Evolutionary conservation across 2,113 vertebrate species (phyloP).

Genomic region (Oceanites oceanicus): DNA sequence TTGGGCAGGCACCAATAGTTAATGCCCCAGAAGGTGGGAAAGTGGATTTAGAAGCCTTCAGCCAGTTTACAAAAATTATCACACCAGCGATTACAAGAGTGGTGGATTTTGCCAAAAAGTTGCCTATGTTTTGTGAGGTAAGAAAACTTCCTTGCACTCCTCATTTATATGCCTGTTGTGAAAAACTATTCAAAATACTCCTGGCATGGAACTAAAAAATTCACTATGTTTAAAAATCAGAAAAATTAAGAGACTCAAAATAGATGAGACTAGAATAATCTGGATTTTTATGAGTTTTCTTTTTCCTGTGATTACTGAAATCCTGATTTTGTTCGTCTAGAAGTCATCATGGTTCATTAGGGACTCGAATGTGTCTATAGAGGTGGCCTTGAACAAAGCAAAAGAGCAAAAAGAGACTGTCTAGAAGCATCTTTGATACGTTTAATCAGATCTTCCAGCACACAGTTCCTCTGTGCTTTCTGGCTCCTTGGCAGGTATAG

Average conservation of each 20-base stretch:
- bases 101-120: constrained; percentile 99
- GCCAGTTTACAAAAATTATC: constrained; percentile 99
- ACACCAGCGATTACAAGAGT: constrained; percentile 99
- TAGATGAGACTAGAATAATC: neutral
- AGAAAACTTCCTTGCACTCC: constrained; percentile 38
- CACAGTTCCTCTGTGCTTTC: neutral
- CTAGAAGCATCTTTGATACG: neutral
- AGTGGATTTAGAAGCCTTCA: constrained; percentile 99
- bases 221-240: neutral
- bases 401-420: neutral
- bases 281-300: neutral
- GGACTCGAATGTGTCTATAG: neutral
- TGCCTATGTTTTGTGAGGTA: constrained; percentile 99
- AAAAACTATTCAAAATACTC: neutral
- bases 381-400: neutral
- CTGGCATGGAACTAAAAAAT: neutral
- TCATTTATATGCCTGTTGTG: neutral
- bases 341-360: neutral
- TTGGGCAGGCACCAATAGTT: constrained; percentile 92
- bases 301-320: neutral
- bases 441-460: neutral
- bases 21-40: constrained; percentile 93
- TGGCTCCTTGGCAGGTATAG: neutral
- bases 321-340: neutral
- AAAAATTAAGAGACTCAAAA: neutral